Percentiles rank a stretch among this genome's conserved stretches.
phyloP scores from a whole-genome alignment of 1,140 invertebrate genomes.

The Magallana ariakensis region DNA sequence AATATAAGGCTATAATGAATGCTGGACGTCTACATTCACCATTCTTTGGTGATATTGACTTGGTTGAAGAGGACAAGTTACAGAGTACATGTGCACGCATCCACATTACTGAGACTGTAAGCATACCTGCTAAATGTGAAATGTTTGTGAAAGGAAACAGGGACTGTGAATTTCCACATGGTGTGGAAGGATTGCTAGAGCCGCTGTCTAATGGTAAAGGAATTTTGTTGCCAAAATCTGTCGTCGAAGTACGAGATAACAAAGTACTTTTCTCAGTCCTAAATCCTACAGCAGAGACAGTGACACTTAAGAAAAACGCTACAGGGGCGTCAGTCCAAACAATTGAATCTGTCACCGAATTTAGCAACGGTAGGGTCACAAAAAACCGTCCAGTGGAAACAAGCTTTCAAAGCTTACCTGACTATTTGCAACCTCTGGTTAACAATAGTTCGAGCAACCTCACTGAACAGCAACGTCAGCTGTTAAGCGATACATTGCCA shows the following conservation, averaged over 20 bases:
- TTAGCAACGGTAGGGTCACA: not conserved
- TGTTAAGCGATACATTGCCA: slow-evolving; percentile 7
- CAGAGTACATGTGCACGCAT: not conserved
- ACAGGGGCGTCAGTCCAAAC: slow-evolving; percentile 25
- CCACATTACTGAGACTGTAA: too few species aligned
- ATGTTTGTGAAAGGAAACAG: slow-evolving; percentile 34
- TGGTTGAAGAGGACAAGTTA: not conserved
- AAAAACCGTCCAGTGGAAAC: not conserved
- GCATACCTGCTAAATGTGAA: slow-evolving; percentile 32
- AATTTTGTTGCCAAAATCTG: slow-evolving; percentile 28
- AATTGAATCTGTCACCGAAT: slow-evolving; percentile 19
- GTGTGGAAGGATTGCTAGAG: slow-evolving; percentile 27
- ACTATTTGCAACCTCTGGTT: slow-evolving; percentile 42
- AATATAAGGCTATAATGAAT: slow-evolving; percentile 35
- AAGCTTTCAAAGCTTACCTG: not conserved
- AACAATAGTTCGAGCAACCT: slow-evolving; percentile 43
- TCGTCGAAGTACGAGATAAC: slow-evolving; percentile 37
- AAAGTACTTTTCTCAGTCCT: slow-evolving; percentile 37
- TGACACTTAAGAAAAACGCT: slow-evolving; percentile 35
- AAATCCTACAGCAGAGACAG: slow-evolving; percentile 38
- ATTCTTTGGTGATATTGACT: slow-evolving; percentile 25
- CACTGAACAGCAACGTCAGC: slow-evolving; percentile 20
- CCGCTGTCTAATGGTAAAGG: slow-evolving; percentile 33
- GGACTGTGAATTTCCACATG: not conserved
- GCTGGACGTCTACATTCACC: slow-evolving; percentile 7